Conservation (phyloP, 1,140 invertebrate genomes). For the Caerostris darwini region DNA sequence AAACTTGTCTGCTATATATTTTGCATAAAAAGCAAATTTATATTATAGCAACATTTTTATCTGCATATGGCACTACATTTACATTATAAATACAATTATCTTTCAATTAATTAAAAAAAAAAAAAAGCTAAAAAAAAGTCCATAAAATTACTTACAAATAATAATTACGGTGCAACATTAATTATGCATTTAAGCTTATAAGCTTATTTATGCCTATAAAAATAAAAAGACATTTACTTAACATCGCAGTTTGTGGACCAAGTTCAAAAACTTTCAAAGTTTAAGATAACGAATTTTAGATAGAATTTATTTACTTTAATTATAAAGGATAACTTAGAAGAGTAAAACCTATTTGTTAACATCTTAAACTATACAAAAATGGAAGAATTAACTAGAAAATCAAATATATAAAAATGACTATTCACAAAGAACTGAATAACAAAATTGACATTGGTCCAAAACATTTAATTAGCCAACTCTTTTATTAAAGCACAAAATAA, state of each 20-base stretch:
- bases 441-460: slow-evolving; percentile 36
- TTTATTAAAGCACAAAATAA: slow-evolving; percentile 1
- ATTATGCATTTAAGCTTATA: too few species aligned
- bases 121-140: neutral
- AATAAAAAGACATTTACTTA: too few species aligned
- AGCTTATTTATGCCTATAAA: too few species aligned
- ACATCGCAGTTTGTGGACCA: neutral
- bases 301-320: neutral
- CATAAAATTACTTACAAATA: neutral
- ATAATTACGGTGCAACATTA: too few species aligned
- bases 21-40: neutral
- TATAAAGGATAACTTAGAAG: neutral
- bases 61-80: slow-evolving; percentile 9
- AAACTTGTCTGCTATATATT: neutral
- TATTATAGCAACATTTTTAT: neutral
- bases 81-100: neutral
- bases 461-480: neutral
- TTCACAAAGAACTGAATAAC: neutral
- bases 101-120: neutral
- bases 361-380: neutral
- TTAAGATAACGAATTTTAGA: neutral
- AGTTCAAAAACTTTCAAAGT: neutral
- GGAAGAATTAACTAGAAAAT: neutral
- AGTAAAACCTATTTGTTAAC: too few species aligned
- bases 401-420: neutral